Base-by-base conservation (phyloP, 2,888 invertebrate genomes). In the Oxytorus armatus region DNA sequence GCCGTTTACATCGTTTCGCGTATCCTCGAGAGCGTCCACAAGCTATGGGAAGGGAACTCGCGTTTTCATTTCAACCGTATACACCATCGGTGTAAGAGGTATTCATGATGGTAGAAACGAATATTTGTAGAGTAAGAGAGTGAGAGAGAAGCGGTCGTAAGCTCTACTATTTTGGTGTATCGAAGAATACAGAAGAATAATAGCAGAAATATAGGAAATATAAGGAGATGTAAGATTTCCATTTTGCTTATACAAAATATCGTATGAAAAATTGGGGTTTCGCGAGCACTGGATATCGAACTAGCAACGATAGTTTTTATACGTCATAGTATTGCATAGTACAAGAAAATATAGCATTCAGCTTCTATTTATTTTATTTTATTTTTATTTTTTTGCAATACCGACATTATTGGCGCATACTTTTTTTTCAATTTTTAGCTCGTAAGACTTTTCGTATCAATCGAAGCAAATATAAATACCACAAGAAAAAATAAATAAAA, bases 1-100 rank as follows among this genome's bases (percentile, higher is more conserved):
- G 77, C 59, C 77, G 33, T 78, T 77, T 66, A 33, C 51, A 78
- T 59, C 51, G 29, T 59, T 65, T 55, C 36, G 39, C 10, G 25
- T 42, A 61, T 72, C 33, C 49, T 51, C 14, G 33, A 63, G 25
- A 47, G 25, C 36, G 33, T 33, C 57, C 10, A 33, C 21, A 16
- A 39, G 18, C 44, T 11, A 3, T 14, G 21, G 33, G 16, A 11
- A 44, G 23, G 29, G 21, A 23, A 2, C 10, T 18, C 36, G 8
- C 49, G 49, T 16, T 51, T 72, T 21, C 61, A 72, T 61, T 51
- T 39, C 39, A 18, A 47, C 36, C 47, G 59, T 55, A 51, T 47
- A 39, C 25, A 33, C 51, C 61, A 16, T 39, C 3, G 69, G 42
- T 53, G 51, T 69, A 23, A 55, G n/a, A 16, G 51, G 69, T 69